Base-by-base conservation (phyloP, 2,797 vertebrate genomes). In the Sebastes kiyomatsui region DNA sequence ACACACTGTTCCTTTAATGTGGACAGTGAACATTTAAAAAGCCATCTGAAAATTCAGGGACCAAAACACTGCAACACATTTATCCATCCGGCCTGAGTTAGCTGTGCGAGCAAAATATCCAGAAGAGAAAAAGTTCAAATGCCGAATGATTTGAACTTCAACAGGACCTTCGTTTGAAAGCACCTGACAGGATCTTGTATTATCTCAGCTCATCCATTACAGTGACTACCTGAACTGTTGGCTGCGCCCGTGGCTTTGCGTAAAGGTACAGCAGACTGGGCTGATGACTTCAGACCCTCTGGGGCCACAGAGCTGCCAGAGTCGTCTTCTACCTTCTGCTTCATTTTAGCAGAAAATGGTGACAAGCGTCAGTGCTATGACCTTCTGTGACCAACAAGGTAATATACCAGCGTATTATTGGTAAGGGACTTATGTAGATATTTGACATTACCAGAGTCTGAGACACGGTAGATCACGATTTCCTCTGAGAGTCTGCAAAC, bases 401-500 rank as follows among this genome's bases (percentile, higher is more conserved):
- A 77, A 90, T 80, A 87, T 35, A n/a, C 10, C 77, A 35, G 75
- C 1, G n/a, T 69, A 32, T 79, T 81, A 80, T 81, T 80, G 46
- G 73, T 61, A 8, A 74, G 80, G 58, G 60, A 88, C 82, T 80
- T 73, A 75, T 79, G 83, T 75, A 83, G 80, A 86, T 90, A 82
- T 88, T 86, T 84, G 85, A 91, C 87, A 84, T 88, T 78, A 73
- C 52, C 10, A 12, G 49, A 33, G 58, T 33, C 70, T 77, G 66
- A 77, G 82, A 67, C 69, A 56, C 74, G 6, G 27, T 33, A 72
- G 75, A 90, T 90, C 75, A 73, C 20, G 2, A 62, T 87, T 85
- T 84, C 79, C 76, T 81, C 68, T 7, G 75, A 86, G 82, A 86
- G 68, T 83, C 81, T 71, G 72, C 69, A 81, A 80, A 89, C 80